A percentile compares a stretch with the other conserved stretches of the same genome.
These are phyloP conservation scores for Eubasilissa splendida DNA, from an alignment of 2,888 invertebrate genomes.

Conservation along the genomic window DNA sequence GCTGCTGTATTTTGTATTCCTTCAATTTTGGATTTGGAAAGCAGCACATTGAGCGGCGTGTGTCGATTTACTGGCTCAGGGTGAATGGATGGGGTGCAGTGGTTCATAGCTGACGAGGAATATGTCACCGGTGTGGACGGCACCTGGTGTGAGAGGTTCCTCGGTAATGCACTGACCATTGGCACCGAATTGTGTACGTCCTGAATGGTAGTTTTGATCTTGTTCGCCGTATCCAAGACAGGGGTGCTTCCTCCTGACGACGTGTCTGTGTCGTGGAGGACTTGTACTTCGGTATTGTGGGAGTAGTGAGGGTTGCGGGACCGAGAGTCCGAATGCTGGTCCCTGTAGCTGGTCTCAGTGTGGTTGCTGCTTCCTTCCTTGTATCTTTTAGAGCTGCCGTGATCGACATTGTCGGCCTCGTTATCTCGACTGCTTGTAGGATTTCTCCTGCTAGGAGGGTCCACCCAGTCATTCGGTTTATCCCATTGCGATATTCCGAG, in stretches of 20 bases:
- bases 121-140: conserved; percentile 26
- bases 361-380: conserved; percentile 45
- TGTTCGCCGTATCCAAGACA: conserved; percentile 44
- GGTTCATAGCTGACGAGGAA: conserved; percentile 47
- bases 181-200: conserved; percentile 49
- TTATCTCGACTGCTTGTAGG: conserved; percentile 21
- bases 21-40: conserved; percentile 54
- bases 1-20: conserved; percentile 55
- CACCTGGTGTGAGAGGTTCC: conserved; percentile 54
- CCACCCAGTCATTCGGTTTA: conserved; percentile 55
- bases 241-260: conserved; percentile 56
- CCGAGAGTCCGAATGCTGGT: conserved; percentile 44
- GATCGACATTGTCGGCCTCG: conserved; percentile 41
- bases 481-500: conserved; percentile 58
- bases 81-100: conserved; percentile 46
- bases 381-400: conserved; percentile 47
- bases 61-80: conserved; percentile 48
- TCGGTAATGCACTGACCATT: conserved; percentile 54
- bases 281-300: conserved; percentile 49
- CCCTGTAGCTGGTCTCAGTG: conserved; percentile 47
- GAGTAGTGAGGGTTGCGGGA: conserved; percentile 46
- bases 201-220: conserved; percentile 37
- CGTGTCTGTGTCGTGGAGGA: conserved; percentile 53
- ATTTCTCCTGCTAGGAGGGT: conserved; percentile 41
- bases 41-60: conserved; percentile 49